Evolutionary conservation across 2,888 invertebrate genomes (phyloP).

Genomic region (Phengaris arion): DNA sequence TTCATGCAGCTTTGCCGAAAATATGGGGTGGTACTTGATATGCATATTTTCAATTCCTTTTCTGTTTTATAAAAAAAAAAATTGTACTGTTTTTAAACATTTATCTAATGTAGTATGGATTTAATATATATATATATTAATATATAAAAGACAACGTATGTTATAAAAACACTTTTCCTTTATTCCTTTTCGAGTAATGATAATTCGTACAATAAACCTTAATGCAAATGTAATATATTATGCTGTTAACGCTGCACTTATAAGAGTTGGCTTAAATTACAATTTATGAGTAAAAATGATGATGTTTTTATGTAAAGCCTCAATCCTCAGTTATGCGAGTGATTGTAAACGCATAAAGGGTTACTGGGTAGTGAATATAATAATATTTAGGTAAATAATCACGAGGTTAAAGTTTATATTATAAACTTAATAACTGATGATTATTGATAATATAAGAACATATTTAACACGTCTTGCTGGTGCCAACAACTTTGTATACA

Average conservation of each 20-base stretch:
- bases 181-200: background rate
- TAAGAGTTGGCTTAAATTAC: conserved; percentile 20
- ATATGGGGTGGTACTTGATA: background rate
- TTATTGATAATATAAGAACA: no score
- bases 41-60: no score
- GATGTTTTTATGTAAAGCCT: conserved; percentile 16
- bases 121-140: no score
- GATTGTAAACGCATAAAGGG: background rate
- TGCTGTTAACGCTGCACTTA: conserved; percentile 14
- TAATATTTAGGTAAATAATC: no score
- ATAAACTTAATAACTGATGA: no score
- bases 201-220: conserved; percentile 4
- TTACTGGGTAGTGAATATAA: background rate
- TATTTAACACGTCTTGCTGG: no score
- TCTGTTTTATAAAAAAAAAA: no score
- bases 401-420: no score
- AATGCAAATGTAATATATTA: conserved; percentile 1
- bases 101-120: no score
- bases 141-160: no score
- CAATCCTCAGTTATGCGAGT: background rate
- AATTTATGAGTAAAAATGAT: conserved; percentile 21
- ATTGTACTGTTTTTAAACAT: no score
- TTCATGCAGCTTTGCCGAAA: background rate
- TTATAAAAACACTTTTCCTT: background rate
- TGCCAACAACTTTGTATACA: no score